phyloP scores from a whole-genome alignment of 2,113 vertebrate genomes.

The Ovis aries region ARS-UI_Ramb_v3.0 NC_056055.1:19753001-19753500 shows the following conservation, averaged over 20 bases:
- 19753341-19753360: neutral
- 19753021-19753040: neutral
- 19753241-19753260: neutral
- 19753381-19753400: neutral
- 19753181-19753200: neutral
- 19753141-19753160: neutral
- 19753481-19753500: neutral
- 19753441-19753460: neutral
- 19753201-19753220: neutral
- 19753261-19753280: neutral
- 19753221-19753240: neutral
- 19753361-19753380: neutral
- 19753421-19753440: neutral
- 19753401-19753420: neutral
- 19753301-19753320: neutral
- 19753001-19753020: neutral
- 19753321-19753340: neutral
- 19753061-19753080: neutral
- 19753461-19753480: neutral
- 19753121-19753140: neutral
- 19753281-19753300: neutral
- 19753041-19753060: neutral
- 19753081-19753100: neutral
- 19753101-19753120: neutral
- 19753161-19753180: neutral